A percentile compares a stretch with the other conserved stretches of the same genome.
Evolutionary conservation across 2,797 vertebrate species (phyloP).

Genomic region (Hippocampus kuda): DNA sequence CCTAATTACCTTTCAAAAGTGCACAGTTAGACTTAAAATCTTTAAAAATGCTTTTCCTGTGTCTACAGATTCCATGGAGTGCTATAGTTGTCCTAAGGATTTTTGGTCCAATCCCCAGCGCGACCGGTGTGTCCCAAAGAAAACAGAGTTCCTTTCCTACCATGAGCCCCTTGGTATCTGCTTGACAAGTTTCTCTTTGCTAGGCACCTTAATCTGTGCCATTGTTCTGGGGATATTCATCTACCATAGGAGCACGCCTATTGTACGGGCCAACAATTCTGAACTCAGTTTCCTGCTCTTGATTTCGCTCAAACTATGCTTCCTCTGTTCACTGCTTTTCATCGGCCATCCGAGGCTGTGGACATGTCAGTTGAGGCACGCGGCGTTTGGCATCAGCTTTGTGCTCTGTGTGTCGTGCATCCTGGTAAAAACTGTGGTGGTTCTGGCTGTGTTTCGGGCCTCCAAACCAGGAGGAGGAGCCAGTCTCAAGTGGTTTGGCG

Average conservation of each 20-base stretch:
- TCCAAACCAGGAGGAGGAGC: conserved; percentile 43
- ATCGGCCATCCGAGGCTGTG: conserved; percentile 52
- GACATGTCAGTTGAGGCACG: conserved; percentile 51
- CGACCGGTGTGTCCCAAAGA: conserved; percentile 52
- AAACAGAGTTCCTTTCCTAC: conserved; percentile 66
- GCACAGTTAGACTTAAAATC: background rate
- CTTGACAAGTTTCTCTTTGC: conserved; percentile 52
- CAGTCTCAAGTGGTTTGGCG: conserved; percentile 61
- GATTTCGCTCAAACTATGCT: conserved; percentile 60
- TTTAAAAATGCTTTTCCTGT: background rate
- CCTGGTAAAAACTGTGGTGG: conserved; percentile 60
- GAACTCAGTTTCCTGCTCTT: conserved; percentile 65
- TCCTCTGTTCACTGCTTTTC: conserved; percentile 61
- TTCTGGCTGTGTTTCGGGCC: conserved; percentile 56
- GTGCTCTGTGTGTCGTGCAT: conserved; percentile 54
- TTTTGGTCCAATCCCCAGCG: conserved; percentile 59
- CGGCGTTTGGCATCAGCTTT: conserved; percentile 58
- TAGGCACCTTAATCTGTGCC: conserved; percentile 47
- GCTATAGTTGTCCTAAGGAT: conserved; percentile 55
- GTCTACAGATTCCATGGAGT: conserved; percentile 50
- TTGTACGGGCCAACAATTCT: conserved; percentile 67
- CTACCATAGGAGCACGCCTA: conserved; percentile 55
- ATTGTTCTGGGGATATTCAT: conserved; percentile 61
- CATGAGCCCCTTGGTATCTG: conserved; percentile 62
- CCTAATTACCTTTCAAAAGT: background rate